A percentile compares a stretch with the other conserved stretches of the same genome.
phyloP scores from a whole-genome alignment of 1,140 invertebrate species.

The Saccostrea echinata region DNA sequence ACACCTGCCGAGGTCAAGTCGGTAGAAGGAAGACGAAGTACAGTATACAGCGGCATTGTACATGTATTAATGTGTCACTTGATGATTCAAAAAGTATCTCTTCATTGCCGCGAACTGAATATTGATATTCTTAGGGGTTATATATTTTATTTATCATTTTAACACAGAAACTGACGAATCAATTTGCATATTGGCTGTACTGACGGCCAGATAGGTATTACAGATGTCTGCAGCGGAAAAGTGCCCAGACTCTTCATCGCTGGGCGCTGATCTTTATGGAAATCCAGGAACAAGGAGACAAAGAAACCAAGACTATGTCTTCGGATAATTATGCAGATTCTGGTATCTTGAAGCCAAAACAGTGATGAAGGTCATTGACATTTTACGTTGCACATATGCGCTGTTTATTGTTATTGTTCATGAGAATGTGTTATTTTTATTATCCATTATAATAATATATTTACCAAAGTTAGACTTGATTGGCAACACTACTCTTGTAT shows the following conservation, averaged over 20 bases:
- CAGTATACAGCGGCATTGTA: not conserved
- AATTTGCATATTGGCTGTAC: not conserved
- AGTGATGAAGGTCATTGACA: too few relatives aligned
- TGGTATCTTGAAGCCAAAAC: too few relatives aligned
- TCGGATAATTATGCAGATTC: too few relatives aligned
- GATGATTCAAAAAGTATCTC: conserved; percentile 22
- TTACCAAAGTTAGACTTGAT: too few relatives aligned
- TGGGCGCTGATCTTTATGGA: not conserved
- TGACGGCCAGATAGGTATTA: not conserved
- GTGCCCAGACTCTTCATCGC: not conserved
- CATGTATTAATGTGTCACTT: not conserved
- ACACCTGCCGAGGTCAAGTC: not conserved
- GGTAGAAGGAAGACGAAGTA: not conserved
- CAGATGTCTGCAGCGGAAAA: not conserved
- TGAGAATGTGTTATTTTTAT: too few relatives aligned
- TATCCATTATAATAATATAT: too few relatives aligned
- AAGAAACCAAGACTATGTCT: not conserved
- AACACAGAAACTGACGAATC: not conserved
- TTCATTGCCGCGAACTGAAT: not conserved
- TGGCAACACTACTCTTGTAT: too few relatives aligned
- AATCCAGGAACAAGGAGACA: not conserved
- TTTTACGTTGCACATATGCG: too few relatives aligned
- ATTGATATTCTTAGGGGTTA: not conserved
- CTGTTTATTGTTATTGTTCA: too few relatives aligned
- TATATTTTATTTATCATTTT: not conserved